Evolutionary conservation across 2,888 invertebrate genomes (phyloP).

Genomic region (Cataglyphis cursor): DNA sequence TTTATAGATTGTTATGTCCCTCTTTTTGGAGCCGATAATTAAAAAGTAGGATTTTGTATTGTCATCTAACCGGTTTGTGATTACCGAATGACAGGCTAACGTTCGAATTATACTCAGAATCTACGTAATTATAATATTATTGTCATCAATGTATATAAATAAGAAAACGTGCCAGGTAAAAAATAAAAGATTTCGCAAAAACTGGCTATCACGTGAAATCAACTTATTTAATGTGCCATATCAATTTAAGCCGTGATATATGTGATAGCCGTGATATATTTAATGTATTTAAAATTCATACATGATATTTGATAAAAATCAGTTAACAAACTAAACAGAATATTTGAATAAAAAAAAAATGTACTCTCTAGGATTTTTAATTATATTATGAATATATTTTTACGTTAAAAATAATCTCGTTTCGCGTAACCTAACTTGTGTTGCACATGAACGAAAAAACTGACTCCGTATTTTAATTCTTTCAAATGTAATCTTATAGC

Average conservation of each 20-base stretch:
- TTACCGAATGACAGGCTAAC: constrained; percentile 58
- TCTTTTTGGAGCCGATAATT: constrained; percentile 55
- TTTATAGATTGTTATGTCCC: constrained; percentile 41
- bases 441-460: not conserved
- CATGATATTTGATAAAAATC: not conserved
- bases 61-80: constrained; percentile 71
- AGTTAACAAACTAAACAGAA: too few species aligned
- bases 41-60: constrained; percentile 69
- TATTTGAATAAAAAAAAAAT: not conserved
- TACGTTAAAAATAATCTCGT: constrained; percentile 23
- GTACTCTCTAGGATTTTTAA: not conserved
- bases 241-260: not conserved
- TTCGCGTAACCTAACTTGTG: not conserved
- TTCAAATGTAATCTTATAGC: constrained; percentile 34
- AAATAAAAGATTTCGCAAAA: constrained; percentile 3
- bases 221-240: not conserved
- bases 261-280: not conserved
- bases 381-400: not conserved
- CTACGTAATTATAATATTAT: constrained; percentile 57
- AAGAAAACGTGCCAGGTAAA: constrained; percentile 5
- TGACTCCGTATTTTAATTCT: constrained; percentile 41
- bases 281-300: constrained; percentile 1
- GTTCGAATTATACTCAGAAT: constrained; percentile 60
- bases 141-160: constrained; percentile 4
- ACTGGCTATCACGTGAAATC: constrained; percentile 1